Evolutionary conservation across 2,888 invertebrate species (phyloP).

Genomic region (Pammene aurita): DNA sequence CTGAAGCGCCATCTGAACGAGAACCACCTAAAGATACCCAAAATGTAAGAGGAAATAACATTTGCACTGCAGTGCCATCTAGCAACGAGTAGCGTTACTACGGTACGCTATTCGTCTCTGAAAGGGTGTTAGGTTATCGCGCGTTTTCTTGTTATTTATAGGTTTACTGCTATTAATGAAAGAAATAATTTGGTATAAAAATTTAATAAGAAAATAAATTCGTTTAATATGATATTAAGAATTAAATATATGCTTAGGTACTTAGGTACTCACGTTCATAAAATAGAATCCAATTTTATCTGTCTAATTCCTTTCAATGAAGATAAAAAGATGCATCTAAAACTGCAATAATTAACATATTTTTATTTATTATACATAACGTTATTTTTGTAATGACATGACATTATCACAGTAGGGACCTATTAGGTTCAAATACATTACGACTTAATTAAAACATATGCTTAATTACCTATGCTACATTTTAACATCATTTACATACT

Average conservation of each 20-base stretch:
- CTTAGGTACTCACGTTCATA: neutral
- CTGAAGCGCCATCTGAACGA: too few relatives aligned
- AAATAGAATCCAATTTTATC: neutral
- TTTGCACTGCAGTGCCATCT: too few relatives aligned
- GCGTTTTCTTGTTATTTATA: too few relatives aligned
- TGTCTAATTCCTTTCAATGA: neutral
- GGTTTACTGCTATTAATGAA: slow-evolving; percentile 1
- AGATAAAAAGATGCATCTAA: neutral
- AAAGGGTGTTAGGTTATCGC: too few relatives aligned
- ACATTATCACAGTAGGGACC: slow-evolving; percentile 37
- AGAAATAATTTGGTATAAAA: neutral
- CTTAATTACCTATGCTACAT: neutral
- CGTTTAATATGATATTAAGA: neutral
- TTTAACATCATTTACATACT: neutral
- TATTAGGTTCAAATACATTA: slow-evolving; percentile 13
- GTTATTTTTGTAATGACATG: slow-evolving; percentile 22
- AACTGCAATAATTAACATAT: neutral
- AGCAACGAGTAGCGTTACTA: too few relatives aligned
- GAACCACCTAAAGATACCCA: too few relatives aligned
- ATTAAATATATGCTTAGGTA: neutral
- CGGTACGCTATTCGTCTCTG: too few relatives aligned
- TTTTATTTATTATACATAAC: neutral
- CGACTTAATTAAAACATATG: neutral
- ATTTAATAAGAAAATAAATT: slow-evolving; percentile 1
- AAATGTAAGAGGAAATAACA: too few relatives aligned